These are phyloP conservation scores for Baccha elongata DNA, from an alignment of 2,888 invertebrate genomes.

Conservation along the genomic window DNA sequence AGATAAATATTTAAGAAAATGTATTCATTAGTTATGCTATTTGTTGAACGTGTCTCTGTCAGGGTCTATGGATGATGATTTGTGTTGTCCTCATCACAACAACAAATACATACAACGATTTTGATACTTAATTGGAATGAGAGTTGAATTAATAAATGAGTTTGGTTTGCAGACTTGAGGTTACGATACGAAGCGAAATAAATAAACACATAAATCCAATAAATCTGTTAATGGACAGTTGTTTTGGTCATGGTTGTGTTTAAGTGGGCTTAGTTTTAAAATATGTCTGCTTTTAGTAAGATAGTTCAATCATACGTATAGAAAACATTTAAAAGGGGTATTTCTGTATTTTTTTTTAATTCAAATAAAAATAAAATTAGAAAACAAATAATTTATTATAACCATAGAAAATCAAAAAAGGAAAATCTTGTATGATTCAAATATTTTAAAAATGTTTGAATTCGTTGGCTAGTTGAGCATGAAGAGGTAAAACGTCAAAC, in stretches of 20 bases:
- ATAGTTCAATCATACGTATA: too few species aligned
- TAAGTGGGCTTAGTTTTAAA: too few species aligned
- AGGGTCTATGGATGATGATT: conserved; percentile 5
- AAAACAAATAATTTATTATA: too few species aligned
- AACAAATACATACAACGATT: neutral
- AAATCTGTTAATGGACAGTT: neutral
- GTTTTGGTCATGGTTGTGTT: neutral
- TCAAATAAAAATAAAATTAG: too few species aligned
- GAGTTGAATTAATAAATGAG: conserved; percentile 3
- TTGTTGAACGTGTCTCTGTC: conserved; percentile 33
- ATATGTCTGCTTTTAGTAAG: too few species aligned
- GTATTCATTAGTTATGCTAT: conserved; percentile 27
- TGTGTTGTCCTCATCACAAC: neutral
- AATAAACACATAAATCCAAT: neutral
- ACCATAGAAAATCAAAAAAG: too few species aligned
- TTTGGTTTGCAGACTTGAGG: neutral
- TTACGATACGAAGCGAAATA: neutral
- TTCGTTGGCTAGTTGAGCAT: too few species aligned
- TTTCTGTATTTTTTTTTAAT: too few species aligned
- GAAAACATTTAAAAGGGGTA: too few species aligned
- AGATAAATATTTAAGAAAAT: conserved; percentile 22
- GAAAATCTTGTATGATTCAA: too few species aligned
- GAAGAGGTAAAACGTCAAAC: too few species aligned
- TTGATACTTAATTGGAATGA: neutral
- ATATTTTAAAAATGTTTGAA: too few species aligned